Evolutionary conservation across 2,888 invertebrate genomes (phyloP).

Genomic region (Vesta saturnalis): DNA sequence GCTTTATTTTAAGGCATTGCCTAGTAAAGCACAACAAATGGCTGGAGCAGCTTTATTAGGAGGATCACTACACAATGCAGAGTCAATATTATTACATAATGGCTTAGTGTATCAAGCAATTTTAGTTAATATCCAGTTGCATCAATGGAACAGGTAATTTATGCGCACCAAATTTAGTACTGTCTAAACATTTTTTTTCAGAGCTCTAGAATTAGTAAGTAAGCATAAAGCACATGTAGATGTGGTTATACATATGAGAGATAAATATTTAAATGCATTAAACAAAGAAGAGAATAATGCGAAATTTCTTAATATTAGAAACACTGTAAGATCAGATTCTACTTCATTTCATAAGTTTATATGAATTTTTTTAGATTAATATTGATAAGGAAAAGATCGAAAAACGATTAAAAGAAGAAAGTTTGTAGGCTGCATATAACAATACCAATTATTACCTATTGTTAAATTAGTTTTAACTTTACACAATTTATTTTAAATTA

Average conservation of each 20-base stretch:
- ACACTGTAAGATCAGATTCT: slow-evolving; percentile 55
- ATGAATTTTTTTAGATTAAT: slow-evolving; percentile 58
- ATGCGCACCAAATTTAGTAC: not conserved
- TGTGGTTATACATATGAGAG: slow-evolving; percentile 74
- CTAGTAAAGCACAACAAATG: slow-evolving; percentile 67
- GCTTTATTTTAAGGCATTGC: slow-evolving; percentile 60
- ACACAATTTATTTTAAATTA: not conserved
- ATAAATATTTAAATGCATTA: slow-evolving; percentile 70
- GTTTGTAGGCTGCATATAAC: too few species aligned
- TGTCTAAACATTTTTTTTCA: slow-evolving; percentile 53
- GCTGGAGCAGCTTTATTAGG: slow-evolving; percentile 75
- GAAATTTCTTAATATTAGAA: slow-evolving; percentile 63
- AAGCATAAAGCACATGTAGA: slow-evolving; percentile 79
- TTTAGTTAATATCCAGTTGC: slow-evolving; percentile 74
- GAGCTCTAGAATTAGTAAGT: slow-evolving; percentile 78
- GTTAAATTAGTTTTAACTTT: too few species aligned
- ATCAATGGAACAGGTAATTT: slow-evolving; percentile 77
- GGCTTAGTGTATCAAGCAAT: slow-evolving; percentile 76
- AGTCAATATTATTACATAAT: slow-evolving; percentile 75
- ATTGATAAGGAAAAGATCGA: slow-evolving; percentile 63
- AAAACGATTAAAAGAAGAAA: slow-evolving; percentile 61
- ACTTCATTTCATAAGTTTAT: not conserved
- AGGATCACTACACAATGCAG: slow-evolving; percentile 76
- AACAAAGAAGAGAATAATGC: slow-evolving; percentile 68
- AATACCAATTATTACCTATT: too few species aligned